phyloP scores from a whole-genome alignment of 1,140 invertebrate genomes.

The Liolophura sinensis region DNA sequence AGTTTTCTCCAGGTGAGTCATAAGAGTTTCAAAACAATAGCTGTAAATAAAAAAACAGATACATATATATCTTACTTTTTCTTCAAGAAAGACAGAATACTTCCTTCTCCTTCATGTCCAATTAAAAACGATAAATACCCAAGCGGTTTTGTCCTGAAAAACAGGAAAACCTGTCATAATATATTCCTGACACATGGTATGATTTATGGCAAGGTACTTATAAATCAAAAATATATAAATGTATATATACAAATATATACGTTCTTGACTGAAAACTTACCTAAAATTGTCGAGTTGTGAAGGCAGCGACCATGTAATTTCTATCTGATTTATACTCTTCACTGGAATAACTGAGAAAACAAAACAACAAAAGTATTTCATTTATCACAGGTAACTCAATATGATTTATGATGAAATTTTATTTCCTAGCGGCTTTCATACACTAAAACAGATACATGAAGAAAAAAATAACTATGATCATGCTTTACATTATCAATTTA shows the following conservation, averaged over 20 bases:
- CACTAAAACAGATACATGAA: background rate
- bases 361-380: slow-evolving; percentile 5
- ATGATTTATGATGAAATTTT: background rate
- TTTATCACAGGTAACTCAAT: background rate
- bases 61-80: slow-evolving; percentile 37
- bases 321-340: slow-evolving; percentile 73
- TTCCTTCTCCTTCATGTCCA: slow-evolving; percentile 50
- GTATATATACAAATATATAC: slow-evolving; percentile 3
- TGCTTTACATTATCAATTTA: background rate
- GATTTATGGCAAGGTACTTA: too few species aligned
- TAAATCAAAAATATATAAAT: too few species aligned
- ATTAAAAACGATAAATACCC: slow-evolving; percentile 42
- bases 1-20: background rate
- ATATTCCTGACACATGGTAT: background rate
- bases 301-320: slow-evolving; percentile 81
- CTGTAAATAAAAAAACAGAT: background rate
- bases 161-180: slow-evolving; percentile 6
- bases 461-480: background rate
- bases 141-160: slow-evolving; percentile 37
- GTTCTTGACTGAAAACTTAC: slow-evolving; percentile 22
- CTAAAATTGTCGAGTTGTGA: slow-evolving; percentile 73
- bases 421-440: too few species aligned
- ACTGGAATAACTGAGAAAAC: slow-evolving; percentile 69
- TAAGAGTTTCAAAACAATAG: background rate
- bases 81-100: slow-evolving; percentile 47